Percentiles rank a stretch among this genome's conserved stretches.
phyloP scores from a whole-genome alignment of 1,140 invertebrate species.

The Nasonia giraulti region DNA sequence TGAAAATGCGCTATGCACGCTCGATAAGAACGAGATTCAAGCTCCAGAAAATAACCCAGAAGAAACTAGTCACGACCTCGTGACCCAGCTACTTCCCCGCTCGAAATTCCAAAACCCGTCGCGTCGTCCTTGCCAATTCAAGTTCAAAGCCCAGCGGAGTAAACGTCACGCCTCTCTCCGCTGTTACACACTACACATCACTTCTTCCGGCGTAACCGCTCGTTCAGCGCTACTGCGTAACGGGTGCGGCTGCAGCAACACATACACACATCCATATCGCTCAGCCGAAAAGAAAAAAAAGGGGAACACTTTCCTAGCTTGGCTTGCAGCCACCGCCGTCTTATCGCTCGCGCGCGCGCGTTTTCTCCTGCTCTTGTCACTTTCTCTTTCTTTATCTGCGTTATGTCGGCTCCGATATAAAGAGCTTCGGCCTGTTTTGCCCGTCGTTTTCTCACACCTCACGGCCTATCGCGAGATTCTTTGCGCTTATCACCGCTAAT shows the following conservation, averaged over 20 bases:
- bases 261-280: background rate
- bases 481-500: slow-evolving; percentile 46
- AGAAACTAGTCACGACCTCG: too few species aligned
- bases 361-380: slow-evolving; percentile 48
- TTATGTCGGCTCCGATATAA: slow-evolving; percentile 32
- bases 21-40: too few species aligned
- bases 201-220: background rate
- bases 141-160: background rate
- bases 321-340: background rate
- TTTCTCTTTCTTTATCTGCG: slow-evolving; percentile 49
- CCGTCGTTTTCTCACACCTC: slow-evolving; percentile 43
- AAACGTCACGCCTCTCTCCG: background rate
- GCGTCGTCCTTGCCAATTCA: background rate
- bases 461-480: slow-evolving; percentile 14
- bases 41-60: too few species aligned
- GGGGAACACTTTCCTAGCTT: slow-evolving; percentile 1
- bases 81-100: too few species aligned
- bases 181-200: background rate
- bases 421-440: slow-evolving; percentile 23
- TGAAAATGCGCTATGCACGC: too few species aligned
- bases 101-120: too few species aligned
- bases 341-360: slow-evolving; percentile 10
- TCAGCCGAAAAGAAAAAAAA: background rate
- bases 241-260: background rate
- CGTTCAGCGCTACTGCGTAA: background rate